Evolutionary conservation across 1,140 invertebrate species (phyloP), one percentile per base, ranked within the genome.

Genomic region (Episyrphus balteatus): DNA sequence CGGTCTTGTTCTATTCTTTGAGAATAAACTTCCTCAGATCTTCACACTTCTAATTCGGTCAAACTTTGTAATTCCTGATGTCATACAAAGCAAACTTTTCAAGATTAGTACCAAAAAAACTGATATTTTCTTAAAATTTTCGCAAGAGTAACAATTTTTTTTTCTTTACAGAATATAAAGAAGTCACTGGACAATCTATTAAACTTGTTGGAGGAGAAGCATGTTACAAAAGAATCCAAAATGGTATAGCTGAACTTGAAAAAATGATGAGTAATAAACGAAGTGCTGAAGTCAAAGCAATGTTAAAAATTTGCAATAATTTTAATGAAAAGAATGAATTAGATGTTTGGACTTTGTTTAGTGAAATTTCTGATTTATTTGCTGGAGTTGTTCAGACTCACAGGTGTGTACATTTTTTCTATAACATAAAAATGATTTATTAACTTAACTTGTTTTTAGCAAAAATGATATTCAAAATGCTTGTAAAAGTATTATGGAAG

Each of bases 221-320:
- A 48, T 76, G 74, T 49, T 68, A 74, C 39, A 46, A 64, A 7
- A 55, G 62, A 5, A 73, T 77, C 15, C 55, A 68, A 42, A 67
- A 73, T 58, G 73, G 80, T 41, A 70, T 85, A 55, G 60, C 71
- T 40, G 47, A 73, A 56, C 37, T 73, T 61, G 50, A 69, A 59
- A 33, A 70, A 55, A 48, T 72, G 59, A 51, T 71, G 59, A n/a
- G 44, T 0, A 41, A 53, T 14, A 51, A 49, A 7, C 66, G 70
- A 1, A 32, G 53, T 1, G 47, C 57, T 18, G 51, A 63, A 49
- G 46, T 57, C 52, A 48, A 66, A 52, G 56, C 45, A 33, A 50
- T 59, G 58, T 42, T 74, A 61, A 55, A 70, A 57, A 50, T 74
- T 52, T 66, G 61, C 51, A 49, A 50, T 47, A 50, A 34, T 39